phyloP scores from a whole-genome alignment of 2,888 invertebrate genomes.

The Brachyptera risi region DNA sequence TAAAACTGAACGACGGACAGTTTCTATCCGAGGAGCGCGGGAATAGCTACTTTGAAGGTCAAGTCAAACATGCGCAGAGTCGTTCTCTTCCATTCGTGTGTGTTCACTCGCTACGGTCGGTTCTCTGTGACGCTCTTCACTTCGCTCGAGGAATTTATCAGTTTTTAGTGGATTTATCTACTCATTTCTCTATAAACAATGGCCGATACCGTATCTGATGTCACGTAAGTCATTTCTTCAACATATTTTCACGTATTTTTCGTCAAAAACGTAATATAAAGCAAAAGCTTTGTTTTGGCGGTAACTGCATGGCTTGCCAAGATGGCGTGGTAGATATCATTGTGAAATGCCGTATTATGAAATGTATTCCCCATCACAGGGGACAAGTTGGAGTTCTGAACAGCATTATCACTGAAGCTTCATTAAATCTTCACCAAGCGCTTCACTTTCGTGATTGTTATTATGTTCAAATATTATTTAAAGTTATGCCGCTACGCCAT shows the following conservation, averaged over 20 bases:
- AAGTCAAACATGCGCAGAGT: slow-evolving; percentile 29
- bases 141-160: slow-evolving; percentile 1
- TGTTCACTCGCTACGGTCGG: slow-evolving; percentile 24
- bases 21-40: slow-evolving; percentile 29
- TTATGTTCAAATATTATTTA: too few species aligned
- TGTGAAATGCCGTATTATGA: too few species aligned
- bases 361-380: too few species aligned
- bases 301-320: slow-evolving; percentile 25
- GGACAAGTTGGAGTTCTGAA: too few species aligned
- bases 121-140: slow-evolving; percentile 21
- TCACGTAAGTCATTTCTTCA: slow-evolving; percentile 56
- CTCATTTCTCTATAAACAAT: slow-evolving; percentile 45
- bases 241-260: slow-evolving; percentile 23
- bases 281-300: slow-evolving; percentile 31
- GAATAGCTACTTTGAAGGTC: slow-evolving; percentile 30
- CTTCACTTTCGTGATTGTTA: too few species aligned
- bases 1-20: too few species aligned
- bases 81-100: slow-evolving; percentile 30
- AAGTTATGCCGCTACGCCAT: too few species aligned
- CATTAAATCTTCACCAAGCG: too few species aligned
- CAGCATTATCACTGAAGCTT: too few species aligned
- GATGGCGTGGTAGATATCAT: slow-evolving; percentile 29
- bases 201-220: slow-evolving; percentile 60
- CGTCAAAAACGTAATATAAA: slow-evolving; percentile 15
- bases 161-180: slow-evolving; percentile 18